phyloP scores from a whole-genome alignment of 1,140 invertebrate species.

The Heliconius nattereri region DNA sequence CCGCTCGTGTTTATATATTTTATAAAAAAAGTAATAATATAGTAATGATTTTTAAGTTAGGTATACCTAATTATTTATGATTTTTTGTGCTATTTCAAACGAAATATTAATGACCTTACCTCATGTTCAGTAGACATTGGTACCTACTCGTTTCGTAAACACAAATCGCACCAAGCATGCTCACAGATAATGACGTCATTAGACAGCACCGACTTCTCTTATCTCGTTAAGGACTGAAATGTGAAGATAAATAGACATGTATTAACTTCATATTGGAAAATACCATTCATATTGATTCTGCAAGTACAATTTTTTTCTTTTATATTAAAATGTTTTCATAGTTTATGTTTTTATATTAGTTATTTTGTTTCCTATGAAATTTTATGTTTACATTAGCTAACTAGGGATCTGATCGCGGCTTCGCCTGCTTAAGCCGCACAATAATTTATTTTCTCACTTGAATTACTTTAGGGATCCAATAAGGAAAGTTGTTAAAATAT shows the following conservation, averaged over 20 bases:
- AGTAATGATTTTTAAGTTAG: too few species aligned
- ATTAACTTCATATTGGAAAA: slow-evolving; percentile 3
- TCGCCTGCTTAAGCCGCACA: too few species aligned
- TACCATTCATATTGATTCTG: background rate
- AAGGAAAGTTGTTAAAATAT: too few species aligned
- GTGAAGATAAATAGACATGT: slow-evolving; percentile 13
- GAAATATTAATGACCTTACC: background rate
- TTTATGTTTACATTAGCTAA: background rate
- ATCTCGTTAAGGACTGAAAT: slow-evolving; percentile 4
- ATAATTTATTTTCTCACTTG: too few species aligned
- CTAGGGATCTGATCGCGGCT: too few species aligned
- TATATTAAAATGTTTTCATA: background rate
- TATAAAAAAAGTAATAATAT: too few species aligned
- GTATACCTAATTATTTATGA: too few species aligned
- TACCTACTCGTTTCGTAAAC: background rate
- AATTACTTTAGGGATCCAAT: too few species aligned
- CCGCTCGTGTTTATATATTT: too few species aligned
- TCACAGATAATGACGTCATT: slow-evolving; percentile 14
- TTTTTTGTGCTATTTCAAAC: background rate
- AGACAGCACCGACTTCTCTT: slow-evolving; percentile 1
- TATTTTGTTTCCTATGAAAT: background rate
- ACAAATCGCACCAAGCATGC: slow-evolving; percentile 9
- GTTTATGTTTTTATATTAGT: background rate
- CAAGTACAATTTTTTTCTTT: background rate
- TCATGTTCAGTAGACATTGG: background rate